Evolutionary conservation across 2,888 invertebrate genomes (phyloP).

Genomic region (Chirona hameri): DNA sequence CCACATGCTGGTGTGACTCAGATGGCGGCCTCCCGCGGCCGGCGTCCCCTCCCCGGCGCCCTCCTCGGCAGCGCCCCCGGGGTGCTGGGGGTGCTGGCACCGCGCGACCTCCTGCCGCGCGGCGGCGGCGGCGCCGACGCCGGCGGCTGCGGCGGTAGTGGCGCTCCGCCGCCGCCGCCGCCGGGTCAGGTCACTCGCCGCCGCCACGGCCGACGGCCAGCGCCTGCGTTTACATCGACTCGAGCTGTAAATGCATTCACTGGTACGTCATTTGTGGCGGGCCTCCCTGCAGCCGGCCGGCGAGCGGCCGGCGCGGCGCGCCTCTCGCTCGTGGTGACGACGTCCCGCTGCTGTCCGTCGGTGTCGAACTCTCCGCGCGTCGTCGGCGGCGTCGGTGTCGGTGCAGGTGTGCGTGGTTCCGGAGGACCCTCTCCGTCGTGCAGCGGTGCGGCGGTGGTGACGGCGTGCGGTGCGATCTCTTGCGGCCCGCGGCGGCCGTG

Average conservation of each 20-base stretch:
- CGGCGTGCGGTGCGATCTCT: too few species aligned
- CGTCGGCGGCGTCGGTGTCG: too few species aligned
- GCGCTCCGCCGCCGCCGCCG: not conserved
- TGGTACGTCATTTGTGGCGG: slow-evolving; percentile 27
- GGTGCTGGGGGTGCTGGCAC: not conserved
- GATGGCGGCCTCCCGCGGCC: not conserved
- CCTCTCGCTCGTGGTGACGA: not conserved
- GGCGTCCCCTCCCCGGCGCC: not conserved
- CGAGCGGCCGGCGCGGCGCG: not conserved
- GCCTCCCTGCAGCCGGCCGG: not conserved
- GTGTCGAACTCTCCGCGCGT: too few species aligned
- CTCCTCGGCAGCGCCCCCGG: not conserved
- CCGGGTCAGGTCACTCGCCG: not conserved
- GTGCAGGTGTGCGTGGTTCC: not conserved
- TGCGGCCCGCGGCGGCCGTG: too few species aligned
- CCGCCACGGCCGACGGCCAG: slow-evolving; percentile 23
- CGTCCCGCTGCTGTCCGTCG: too few species aligned
- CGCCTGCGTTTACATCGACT: slow-evolving; percentile 12
- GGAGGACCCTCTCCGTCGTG: too few species aligned
- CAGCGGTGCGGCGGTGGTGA: too few species aligned
- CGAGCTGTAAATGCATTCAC: slow-evolving; percentile 23
- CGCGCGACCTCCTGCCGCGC: slow-evolving; percentile 3
- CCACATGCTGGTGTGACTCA: too few species aligned
- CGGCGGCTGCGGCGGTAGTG: not conserved
- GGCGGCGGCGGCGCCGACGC: not conserved